phyloP scores from a whole-genome alignment of 2,113 vertebrate genomes.

The Eira barbara region DNA sequence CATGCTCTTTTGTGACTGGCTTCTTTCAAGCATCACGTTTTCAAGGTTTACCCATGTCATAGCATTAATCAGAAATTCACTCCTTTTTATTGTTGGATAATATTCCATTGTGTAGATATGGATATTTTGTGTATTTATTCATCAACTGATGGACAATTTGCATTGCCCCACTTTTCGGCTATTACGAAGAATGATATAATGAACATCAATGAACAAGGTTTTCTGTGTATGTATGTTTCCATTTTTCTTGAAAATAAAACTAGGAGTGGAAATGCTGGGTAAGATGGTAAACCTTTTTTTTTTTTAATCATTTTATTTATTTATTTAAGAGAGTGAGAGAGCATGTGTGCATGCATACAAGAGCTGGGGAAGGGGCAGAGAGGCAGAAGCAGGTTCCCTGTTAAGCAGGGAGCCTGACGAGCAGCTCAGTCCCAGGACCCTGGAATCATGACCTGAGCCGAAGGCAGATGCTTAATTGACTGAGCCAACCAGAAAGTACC shows the following conservation, averaged over 20 bases:
- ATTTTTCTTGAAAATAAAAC: background rate
- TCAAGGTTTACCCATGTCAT: background rate
- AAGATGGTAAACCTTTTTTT: background rate
- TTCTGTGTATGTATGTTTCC: background rate
- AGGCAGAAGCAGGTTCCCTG: no score
- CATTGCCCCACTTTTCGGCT: background rate
- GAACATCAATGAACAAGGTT: background rate
- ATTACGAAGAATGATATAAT: background rate
- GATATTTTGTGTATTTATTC: background rate
- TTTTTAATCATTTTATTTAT: no score
- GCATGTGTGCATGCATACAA: no score
- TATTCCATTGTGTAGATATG: background rate
- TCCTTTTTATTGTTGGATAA: background rate
- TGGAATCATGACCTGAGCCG: no score
- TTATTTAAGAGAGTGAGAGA: no score
- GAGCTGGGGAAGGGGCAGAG: no score
- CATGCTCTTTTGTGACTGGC: background rate
- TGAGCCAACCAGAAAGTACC: background rate
- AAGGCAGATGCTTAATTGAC: no score
- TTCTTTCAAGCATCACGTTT: background rate
- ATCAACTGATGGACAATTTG: background rate
- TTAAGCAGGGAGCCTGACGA: no score
- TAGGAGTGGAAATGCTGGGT: background rate
- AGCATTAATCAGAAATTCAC: background rate
- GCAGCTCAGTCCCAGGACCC: no score